phyloP scores from a whole-genome alignment of 2,888 invertebrate genomes.

The Petrolisthes cinctipes region DNA sequence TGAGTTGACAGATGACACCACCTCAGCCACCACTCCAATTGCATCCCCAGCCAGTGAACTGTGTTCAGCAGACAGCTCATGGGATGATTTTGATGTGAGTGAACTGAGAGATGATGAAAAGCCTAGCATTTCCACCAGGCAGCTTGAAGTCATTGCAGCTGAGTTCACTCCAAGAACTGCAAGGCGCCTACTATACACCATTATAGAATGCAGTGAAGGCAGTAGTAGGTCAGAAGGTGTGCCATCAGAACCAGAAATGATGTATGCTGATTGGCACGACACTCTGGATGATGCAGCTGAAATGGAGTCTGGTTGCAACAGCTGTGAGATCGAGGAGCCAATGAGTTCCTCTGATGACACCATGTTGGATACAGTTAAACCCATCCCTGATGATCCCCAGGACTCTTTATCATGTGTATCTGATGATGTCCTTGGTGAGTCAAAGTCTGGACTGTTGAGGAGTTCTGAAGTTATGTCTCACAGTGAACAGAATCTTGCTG shows the following conservation, averaged over 20 bases:
- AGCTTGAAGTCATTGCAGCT: constrained; percentile 34
- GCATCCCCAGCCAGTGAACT: constrained; percentile 48
- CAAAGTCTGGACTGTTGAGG: background rate
- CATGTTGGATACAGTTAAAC: constrained; percentile 52
- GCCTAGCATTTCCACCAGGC: constrained; percentile 20
- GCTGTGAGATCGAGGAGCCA: constrained; percentile 33
- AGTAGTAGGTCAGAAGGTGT: constrained; percentile 61
- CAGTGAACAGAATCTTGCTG: constrained; percentile 18
- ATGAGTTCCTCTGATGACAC: constrained; percentile 63
- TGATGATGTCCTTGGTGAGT: constrained; percentile 48
- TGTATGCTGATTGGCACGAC: constrained; percentile 63
- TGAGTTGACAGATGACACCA: background rate
- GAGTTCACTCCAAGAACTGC: constrained; percentile 54
- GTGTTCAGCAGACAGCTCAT: constrained; percentile 48
- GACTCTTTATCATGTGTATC: constrained; percentile 57
- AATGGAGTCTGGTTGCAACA: constrained; percentile 3
- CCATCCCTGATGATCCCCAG: constrained; percentile 41
- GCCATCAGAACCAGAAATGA: constrained; percentile 56
- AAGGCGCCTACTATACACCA: constrained; percentile 40
- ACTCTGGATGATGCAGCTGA: constrained; percentile 53
- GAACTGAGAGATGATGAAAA: constrained; percentile 16
- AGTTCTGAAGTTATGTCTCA: background rate
- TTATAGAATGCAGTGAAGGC: constrained; percentile 64
- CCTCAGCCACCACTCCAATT: constrained; percentile 20
- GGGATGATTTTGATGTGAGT: constrained; percentile 52